Evolutionary conservation across 1,140 invertebrate genomes (phyloP), one percentile per base, ranked within the genome.

Genomic region (Lepidurus apus): DNA sequence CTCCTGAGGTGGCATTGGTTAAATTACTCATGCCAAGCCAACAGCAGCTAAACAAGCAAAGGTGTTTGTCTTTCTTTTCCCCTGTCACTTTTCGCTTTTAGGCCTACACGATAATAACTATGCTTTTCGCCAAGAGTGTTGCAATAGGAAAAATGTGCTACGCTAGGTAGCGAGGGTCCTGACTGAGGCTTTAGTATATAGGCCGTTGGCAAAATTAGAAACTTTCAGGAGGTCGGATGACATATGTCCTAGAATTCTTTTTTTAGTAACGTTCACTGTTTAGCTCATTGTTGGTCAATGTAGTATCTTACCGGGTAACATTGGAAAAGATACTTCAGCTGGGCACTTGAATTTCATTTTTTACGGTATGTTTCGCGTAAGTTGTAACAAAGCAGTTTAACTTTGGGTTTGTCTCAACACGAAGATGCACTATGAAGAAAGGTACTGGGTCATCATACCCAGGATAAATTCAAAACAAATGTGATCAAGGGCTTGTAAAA

Each of bases 21-120:
- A 17, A 65, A 21, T 65, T n/a, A 65, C 13, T 65, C 53, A 21
- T 65, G n/a, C 53, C 53, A 65, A 65, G 53, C 53, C 21, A 65
- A 21, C 17, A 65, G 53, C 13, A 65, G n/a, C 53, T 65, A 65
- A 65, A 17, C 53, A 65, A 65, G 53, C 53, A 65, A 65, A 65
- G 53, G 53, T 17, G 53, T 65, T 13, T n/a, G n/a, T 65, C 53
- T 65, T 65, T 21, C 53, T 34, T 3, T 34, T 65, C 53, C 53
- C 13, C 17, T 65, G 53, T n/a, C 53, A 65, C 53, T 65, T 65
- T 65, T 65, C 13, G 17, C 53, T 65, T 65, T 65, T 65, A 65
- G 53, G 53, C 53, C 53, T 65, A 65, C 2, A 34, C 17, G 53
- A 65, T 65, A 65, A 65, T 65, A 65, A 65, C 53, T 65, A 21